A percentile compares a stretch with the other conserved stretches of the same genome.
Conservation (phyloP, 2,888 invertebrate genomes). For the Bombyx huttoni region DNA sequence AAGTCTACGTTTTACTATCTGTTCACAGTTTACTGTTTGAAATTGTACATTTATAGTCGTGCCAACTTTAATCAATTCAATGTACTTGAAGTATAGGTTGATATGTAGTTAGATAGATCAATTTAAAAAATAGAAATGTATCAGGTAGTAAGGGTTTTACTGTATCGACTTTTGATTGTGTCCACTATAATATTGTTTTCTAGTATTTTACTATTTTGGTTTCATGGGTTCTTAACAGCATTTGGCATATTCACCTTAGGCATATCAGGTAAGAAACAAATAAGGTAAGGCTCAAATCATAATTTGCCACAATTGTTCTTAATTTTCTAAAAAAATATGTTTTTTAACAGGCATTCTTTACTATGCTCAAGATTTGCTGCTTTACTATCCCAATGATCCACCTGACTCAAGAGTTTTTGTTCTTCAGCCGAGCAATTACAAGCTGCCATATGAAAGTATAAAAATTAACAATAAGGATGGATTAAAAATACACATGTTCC, state of each 20-base stretch:
- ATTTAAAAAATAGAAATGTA: constrained; percentile 27
- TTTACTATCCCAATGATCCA: constrained; percentile 93
- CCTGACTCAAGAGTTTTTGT: constrained; percentile 90
- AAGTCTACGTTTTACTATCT: not conserved
- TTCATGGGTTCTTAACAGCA: constrained; percentile 84
- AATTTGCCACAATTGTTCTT: not conserved
- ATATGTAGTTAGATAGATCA: not conserved
- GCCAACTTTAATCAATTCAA: not conserved
- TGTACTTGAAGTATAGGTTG: not conserved
- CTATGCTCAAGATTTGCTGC: constrained; percentile 85
- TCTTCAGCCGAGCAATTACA: constrained; percentile 87
- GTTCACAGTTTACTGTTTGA: not conserved
- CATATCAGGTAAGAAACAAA: constrained; percentile 77
- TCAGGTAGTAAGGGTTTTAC: constrained; percentile 63
- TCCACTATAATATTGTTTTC: constrained; percentile 81
- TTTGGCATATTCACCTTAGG: constrained; percentile 79
- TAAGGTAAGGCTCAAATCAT: not conserved
- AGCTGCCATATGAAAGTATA: constrained; percentile 89
- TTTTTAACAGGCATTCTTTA: constrained; percentile 81
- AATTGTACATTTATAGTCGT: not conserved
- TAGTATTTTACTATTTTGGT: constrained; percentile 85
- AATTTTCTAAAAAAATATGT: not conserved
- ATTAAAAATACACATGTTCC: constrained; percentile 83
- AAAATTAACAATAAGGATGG: constrained; percentile 79
- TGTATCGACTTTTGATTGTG: constrained; percentile 83